Percentiles rank a stretch among this genome's conserved stretches.
Evolutionary conservation across 2,113 vertebrate genomes (phyloP).

Genomic region (Craseonycteris thonglongyai): DNA sequence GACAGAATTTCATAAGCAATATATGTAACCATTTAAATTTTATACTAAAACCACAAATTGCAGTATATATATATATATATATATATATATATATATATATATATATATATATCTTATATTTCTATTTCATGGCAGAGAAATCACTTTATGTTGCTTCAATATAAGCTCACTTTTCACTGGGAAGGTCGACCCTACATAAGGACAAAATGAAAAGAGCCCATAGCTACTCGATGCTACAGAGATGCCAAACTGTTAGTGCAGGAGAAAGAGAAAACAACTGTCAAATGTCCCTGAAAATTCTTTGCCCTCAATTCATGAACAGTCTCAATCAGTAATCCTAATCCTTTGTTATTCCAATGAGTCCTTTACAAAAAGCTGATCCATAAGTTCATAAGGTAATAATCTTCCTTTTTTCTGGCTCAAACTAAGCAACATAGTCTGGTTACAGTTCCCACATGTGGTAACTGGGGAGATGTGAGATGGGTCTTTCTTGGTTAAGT

Average conservation of each 20-base stretch:
- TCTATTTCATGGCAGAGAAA: background rate
- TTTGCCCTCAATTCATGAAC: background rate
- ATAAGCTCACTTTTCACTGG: background rate
- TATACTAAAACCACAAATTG: conserved; percentile 37
- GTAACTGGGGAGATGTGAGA: background rate
- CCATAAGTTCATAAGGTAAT: background rate
- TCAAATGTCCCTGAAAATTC: background rate
- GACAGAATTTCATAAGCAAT: conserved; percentile 68
- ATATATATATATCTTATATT: background rate
- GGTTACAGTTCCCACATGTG: background rate
- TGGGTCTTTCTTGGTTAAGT: background rate
- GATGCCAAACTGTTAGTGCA: background rate
- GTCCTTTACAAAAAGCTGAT: background rate
- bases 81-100: background rate
- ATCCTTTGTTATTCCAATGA: background rate
- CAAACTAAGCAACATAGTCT: background rate
- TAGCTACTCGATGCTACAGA: background rate
- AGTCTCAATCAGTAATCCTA: background rate
- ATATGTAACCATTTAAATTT: conserved; percentile 54
- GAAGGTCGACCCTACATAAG: background rate
- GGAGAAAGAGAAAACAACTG: background rate
- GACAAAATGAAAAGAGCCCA: background rate
- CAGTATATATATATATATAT: background rate
- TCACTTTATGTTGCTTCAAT: background rate
- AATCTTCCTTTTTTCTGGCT: background rate